phyloP scores from a whole-genome alignment of 2,888 invertebrate genomes.

The Cataglyphis cursor region DNA sequence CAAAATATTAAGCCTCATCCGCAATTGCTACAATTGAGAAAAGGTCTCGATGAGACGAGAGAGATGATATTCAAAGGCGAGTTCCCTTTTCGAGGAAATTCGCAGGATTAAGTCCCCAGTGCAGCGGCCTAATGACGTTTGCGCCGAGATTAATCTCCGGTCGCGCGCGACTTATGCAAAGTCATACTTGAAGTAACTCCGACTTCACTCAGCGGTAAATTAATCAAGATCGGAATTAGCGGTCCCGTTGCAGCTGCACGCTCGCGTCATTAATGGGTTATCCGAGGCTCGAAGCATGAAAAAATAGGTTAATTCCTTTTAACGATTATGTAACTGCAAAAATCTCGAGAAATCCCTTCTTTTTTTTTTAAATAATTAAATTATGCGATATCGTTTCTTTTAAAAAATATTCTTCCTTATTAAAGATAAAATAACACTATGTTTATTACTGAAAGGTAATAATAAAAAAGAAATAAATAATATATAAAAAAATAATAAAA shows the following conservation, averaged over 20 bases:
- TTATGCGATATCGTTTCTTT: not conserved
- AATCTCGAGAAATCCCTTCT: not conserved
- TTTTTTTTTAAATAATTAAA: not conserved
- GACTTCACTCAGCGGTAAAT: slow-evolving; percentile 32
- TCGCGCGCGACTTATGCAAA: slow-evolving; percentile 53
- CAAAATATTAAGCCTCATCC: not conserved
- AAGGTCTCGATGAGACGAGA: slow-evolving; percentile 11
- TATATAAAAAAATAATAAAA: not conserved
- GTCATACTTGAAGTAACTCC: slow-evolving; percentile 51
- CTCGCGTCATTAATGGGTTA: slow-evolving; percentile 39
- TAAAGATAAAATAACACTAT: not conserved
- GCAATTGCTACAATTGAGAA: not conserved
- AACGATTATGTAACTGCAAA: slow-evolving; percentile 17
- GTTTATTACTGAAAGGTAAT: too few relatives aligned
- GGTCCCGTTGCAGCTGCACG: slow-evolving; percentile 19
- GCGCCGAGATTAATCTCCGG: slow-evolving; percentile 50
- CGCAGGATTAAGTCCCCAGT: slow-evolving; percentile 5
- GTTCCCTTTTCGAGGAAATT: not conserved
- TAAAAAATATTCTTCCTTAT: not conserved
- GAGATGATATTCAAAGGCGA: slow-evolving; percentile 11
- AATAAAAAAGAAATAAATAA: not conserved
- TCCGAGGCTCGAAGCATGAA: not conserved
- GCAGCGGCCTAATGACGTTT: slow-evolving; percentile 39
- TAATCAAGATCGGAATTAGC: slow-evolving; percentile 54
- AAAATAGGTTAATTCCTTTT: slow-evolving; percentile 8